Evolutionary conservation across 2,797 vertebrate genomes (phyloP).

Genomic region (Decapterus maruadsi): DNA sequence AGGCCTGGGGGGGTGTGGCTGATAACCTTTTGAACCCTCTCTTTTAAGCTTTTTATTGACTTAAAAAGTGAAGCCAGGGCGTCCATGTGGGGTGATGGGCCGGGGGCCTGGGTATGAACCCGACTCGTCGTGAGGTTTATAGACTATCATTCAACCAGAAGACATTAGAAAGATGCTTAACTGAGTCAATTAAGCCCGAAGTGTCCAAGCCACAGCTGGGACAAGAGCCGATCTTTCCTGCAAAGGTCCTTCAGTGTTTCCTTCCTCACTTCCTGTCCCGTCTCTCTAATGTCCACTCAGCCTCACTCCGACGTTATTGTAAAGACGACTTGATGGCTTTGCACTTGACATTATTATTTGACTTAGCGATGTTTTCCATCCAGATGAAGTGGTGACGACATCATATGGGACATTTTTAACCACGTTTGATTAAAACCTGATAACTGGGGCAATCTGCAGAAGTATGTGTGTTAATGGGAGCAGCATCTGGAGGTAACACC

Average conservation of each 20-base stretch:
- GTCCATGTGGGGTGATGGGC: constrained; percentile 18
- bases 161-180: not conserved
- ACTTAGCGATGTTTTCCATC: not conserved
- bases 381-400: not conserved
- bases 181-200: not conserved
- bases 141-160: constrained; percentile 12
- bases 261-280: not conserved
- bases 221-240: not conserved
- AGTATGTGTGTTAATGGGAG: too few relatives aligned
- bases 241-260: not conserved
- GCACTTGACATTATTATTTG: not conserved
- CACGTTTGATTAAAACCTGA: not conserved
- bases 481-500: too few relatives aligned
- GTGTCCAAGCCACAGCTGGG: not conserved
- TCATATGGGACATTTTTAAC: not conserved
- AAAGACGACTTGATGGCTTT: not conserved
- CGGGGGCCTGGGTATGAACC: not conserved
- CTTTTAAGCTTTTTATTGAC: constrained; percentile 58
- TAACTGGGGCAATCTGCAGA: too few relatives aligned
- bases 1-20: constrained; percentile 42
- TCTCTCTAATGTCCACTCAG: not conserved
- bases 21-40: constrained; percentile 74
- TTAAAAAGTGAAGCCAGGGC: constrained; percentile 34
- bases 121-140: not conserved
- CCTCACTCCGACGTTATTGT: not conserved